phyloP scores from a whole-genome alignment of 2,797 vertebrate species.

The Rhodeus uyekii region DNA sequence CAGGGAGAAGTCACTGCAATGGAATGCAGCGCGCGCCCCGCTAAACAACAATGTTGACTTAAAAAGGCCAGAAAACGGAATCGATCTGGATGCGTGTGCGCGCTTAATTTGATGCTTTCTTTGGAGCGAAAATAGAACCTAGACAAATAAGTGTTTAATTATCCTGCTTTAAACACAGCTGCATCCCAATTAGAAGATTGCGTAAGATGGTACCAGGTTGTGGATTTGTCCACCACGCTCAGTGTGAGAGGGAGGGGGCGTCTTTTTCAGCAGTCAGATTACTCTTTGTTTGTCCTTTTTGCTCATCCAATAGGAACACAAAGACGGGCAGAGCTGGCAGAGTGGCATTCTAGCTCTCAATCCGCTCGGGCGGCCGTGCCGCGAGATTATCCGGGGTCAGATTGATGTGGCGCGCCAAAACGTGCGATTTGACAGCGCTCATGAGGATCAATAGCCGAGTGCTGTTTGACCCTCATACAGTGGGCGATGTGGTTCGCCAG shows the following conservation, averaged over 20 bases:
- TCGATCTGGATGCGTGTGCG: slow-evolving; percentile 6
- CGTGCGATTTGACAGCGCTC: slow-evolving; percentile 38
- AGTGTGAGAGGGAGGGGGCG: neutral
- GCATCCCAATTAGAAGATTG: neutral
- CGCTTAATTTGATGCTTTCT: neutral
- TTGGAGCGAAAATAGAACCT: slow-evolving; percentile 11
- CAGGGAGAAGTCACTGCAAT: slow-evolving; percentile 75
- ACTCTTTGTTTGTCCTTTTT: slow-evolving; percentile 49
- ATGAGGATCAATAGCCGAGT: slow-evolving; percentile 55
- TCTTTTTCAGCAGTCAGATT: slow-evolving; percentile 37
- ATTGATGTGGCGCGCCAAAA: slow-evolving; percentile 28
- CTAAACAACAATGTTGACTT: slow-evolving; percentile 75
- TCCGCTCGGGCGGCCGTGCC: neutral
- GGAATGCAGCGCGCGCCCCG: slow-evolving; percentile 73
- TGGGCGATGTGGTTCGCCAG: slow-evolving; percentile 28
- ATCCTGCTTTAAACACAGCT: slow-evolving; percentile 11
- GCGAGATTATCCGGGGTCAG: slow-evolving; percentile 54
- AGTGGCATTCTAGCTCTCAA: slow-evolving; percentile 13
- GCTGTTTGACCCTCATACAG: slow-evolving; percentile 54
- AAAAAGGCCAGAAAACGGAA: slow-evolving; percentile 73
- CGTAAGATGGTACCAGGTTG: slow-evolving; percentile 4
- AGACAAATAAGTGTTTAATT: slow-evolving; percentile 8
- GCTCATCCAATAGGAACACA: slow-evolving; percentile 46
- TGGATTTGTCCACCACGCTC: slow-evolving; percentile 13
- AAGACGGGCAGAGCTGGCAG: slow-evolving; percentile 29